Evolutionary conservation across 2,888 invertebrate genomes (phyloP), one percentile per base, ranked within the genome.

Genomic region (Candidula unifasciata): DNA sequence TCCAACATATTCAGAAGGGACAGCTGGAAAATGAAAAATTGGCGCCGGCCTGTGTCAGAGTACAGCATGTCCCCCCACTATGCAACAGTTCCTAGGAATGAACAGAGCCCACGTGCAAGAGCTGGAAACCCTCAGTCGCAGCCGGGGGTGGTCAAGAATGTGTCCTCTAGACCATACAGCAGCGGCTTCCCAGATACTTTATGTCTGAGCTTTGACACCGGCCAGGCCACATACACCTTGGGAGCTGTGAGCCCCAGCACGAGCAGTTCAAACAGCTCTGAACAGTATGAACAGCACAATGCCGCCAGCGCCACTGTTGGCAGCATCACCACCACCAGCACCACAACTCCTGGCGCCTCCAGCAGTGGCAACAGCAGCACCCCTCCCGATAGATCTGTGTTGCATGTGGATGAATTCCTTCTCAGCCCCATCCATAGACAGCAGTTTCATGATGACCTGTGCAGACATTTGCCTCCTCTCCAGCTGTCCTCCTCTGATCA

Each of bases 1-100:
- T 85, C 85, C 35, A 85, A 76, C 52, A 52, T 85, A 33, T 85
- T 85, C 73, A 33, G 69, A 74, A 60, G 81, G n/a, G 69, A 85
- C 37, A 77, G 69, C 52, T 77, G 76, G 74, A 85, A 64, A 69
- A 24, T 68, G 1, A 85, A 76, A 18, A 69, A 76, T 30, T 30
- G 69, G 44, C 82, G 82, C 6, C 44, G 86, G 60, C 80, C 85
- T 2, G 64, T 66, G 13, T 69, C 86, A 2, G 81, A 86, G 3
- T 77, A 54, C 44, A 60, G 52, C 18, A 18, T 64, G 5, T 80
- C 74, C 16, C 35, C 80, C 16, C 78, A 81, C 21, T 81, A 78
- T 76, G 77, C 81, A 57, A 80, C 86, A 18, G 64, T 83, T 18
- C 81, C 83, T 6, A 74, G 79, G 35, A 66, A 69, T 54, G 80